Conservation (phyloP, 2,888 invertebrate genomes). For the Esperia sulphurella region DNA sequence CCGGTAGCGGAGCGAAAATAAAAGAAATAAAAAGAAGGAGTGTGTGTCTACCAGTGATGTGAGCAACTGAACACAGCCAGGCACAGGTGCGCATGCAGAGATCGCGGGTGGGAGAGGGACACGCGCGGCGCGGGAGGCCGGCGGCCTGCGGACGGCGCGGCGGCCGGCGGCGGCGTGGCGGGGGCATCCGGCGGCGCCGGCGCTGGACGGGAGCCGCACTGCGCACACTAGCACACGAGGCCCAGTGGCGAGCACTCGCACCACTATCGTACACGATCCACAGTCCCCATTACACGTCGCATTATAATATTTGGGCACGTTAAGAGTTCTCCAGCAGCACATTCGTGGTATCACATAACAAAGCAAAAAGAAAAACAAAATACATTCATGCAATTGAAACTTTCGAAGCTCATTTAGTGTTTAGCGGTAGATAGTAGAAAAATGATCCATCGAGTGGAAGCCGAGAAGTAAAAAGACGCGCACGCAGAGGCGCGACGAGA, state of each 20-base stretch:
- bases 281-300: constrained; percentile 25
- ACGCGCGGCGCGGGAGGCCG: constrained; percentile 52
- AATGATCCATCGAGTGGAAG: constrained; percentile 44
- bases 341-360: constrained; percentile 69
- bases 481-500: constrained; percentile 26
- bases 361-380: constrained; percentile 77
- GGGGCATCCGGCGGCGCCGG: constrained; percentile 22
- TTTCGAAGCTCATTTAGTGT: constrained; percentile 52
- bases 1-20: constrained; percentile 74
- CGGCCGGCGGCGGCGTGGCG: constrained; percentile 15
- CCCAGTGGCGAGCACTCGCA: constrained; percentile 18
- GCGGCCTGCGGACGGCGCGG: constrained; percentile 26
- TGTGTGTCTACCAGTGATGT: constrained; percentile 78
- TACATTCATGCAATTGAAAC: constrained; percentile 68
- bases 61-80: constrained; percentile 80
- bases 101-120: constrained; percentile 70
- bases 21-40: constrained; percentile 45
- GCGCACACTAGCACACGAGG: constrained; percentile 17
- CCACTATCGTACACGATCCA: constrained; percentile 5
- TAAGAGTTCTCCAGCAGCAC: constrained; percentile 61
- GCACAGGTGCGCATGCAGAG: constrained; percentile 73
- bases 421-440: constrained; percentile 50
- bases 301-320: constrained; percentile 53
- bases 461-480: constrained; percentile 45
- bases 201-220: constrained; percentile 26